phyloP scores from a whole-genome alignment of 2,797 vertebrate genomes.

The Phoebastria nigripes region DNA sequence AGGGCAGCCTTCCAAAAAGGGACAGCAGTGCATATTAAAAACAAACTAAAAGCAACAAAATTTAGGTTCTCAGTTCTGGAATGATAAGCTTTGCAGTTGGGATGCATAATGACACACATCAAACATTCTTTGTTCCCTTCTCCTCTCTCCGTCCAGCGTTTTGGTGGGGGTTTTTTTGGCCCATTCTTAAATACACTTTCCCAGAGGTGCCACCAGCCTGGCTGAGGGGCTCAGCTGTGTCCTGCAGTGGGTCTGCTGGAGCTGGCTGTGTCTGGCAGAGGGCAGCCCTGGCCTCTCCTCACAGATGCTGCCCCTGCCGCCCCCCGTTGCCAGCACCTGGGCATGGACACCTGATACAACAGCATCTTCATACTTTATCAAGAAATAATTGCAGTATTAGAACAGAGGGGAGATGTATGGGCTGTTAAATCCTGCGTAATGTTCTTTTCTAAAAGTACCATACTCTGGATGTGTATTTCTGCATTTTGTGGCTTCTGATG shows the following conservation, averaged over 20 bases:
- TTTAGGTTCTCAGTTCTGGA: not conserved
- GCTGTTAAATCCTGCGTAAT: not conserved
- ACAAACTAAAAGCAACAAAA: not conserved
- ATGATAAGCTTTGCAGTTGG: not conserved
- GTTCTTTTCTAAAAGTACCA: not conserved
- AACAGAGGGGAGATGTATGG: not conserved
- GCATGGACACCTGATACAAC: not conserved
- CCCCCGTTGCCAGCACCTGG: not conserved
- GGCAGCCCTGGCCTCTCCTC: not conserved
- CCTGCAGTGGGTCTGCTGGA: not conserved
- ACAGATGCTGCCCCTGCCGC: accelerated
- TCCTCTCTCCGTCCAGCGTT: not conserved
- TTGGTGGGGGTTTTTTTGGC: not conserved
- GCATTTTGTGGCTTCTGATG: not conserved
- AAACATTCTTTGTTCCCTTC: not conserved
- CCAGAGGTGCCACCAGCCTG: not conserved
- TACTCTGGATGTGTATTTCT: not conserved
- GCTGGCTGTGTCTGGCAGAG: not conserved
- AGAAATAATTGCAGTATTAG: not conserved
- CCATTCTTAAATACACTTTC: not conserved
- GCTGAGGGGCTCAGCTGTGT: not conserved
- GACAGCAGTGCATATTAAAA: not conserved
- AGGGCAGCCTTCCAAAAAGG: not conserved
- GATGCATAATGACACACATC: not conserved
- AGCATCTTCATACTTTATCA: not conserved